These are phyloP conservation scores for Ericerus pela DNA, from an alignment of 1,140 invertebrate genomes.

Conservation along the genomic window DNA sequence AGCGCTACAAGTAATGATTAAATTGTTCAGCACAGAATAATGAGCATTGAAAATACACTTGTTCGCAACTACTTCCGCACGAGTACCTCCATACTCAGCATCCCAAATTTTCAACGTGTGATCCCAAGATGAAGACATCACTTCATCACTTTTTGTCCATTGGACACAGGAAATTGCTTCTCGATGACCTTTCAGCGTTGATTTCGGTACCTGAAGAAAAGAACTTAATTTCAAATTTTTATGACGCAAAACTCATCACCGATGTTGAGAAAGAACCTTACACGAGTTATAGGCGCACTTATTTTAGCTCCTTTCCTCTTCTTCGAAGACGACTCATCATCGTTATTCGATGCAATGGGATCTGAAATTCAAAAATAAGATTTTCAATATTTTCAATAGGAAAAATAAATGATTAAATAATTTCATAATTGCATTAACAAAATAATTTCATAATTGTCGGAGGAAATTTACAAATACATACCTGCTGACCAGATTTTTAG, in stretches of 20 bases:
- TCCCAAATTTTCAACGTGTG: conserved; percentile 93
- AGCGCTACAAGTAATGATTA: conserved; percentile 70
- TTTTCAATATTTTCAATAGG: no score
- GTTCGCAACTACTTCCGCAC: conserved; percentile 66
- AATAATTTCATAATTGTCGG: no score
- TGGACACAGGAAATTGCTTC: conserved; percentile 71
- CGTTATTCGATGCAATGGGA: conserved; percentile 23
- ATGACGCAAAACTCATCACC: no score
- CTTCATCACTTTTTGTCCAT: conserved; percentile 60
- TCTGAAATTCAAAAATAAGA: background rate
- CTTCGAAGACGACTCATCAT: no score
- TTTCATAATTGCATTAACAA: no score
- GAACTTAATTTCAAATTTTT: no score
- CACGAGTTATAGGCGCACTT: no score
- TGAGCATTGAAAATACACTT: conserved; percentile 82
- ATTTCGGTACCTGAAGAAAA: conserved; percentile 56
- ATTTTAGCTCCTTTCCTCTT: no score
- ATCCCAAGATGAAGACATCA: conserved; percentile 87
- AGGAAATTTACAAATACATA: no score
- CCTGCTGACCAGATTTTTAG: conserved; percentile 62
- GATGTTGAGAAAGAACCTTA: no score
- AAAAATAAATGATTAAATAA: no score
- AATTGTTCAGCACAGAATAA: conserved; percentile 58
- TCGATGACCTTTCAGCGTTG: conserved; percentile 81
- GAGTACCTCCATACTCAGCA: conserved; percentile 62